Evolutionary conservation across 1,140 invertebrate species (phyloP).

Genomic region (Lordiphosa clarofinis): DNA sequence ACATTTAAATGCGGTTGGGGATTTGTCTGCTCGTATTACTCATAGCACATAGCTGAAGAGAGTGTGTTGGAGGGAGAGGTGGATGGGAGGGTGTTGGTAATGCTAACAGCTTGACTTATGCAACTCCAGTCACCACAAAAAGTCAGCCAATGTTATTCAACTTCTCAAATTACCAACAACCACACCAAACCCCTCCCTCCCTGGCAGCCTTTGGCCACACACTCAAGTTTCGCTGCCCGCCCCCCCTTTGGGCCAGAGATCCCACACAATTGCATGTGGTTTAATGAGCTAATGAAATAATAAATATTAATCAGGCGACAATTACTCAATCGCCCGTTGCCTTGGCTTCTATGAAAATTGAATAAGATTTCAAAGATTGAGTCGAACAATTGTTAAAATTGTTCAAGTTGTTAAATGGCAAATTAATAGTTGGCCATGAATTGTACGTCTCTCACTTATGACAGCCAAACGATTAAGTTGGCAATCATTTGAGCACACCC

Average conservation of each 20-base stretch:
- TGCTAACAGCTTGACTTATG: conserved; percentile 24
- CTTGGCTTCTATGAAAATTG: conserved; percentile 14
- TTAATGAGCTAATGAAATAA: conserved; percentile 55
- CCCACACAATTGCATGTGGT: conserved; percentile 36
- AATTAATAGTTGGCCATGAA: conserved; percentile 37
- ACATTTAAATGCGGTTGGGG: conserved; percentile 48
- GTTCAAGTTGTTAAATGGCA: conserved; percentile 7
- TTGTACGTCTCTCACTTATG: conserved; percentile 1
- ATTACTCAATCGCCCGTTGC: conserved; percentile 27
- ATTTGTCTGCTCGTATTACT: conserved; percentile 33
- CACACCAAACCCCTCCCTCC: neutral
- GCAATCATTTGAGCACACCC: conserved; percentile 2
- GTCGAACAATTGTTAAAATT: conserved; percentile 25
- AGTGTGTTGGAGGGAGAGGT: too few relatives aligned
- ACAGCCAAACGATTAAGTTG: conserved; percentile 8
- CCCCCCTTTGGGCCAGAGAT: neutral
- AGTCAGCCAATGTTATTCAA: conserved; percentile 33
- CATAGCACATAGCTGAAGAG: neutral
- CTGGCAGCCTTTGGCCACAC: conserved; percentile 26
- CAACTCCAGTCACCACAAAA: conserved; percentile 31
- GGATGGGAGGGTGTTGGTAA: neutral
- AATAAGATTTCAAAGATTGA: conserved; percentile 6
- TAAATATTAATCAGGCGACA: conserved; percentile 53
- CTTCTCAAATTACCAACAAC: conserved; percentile 25
- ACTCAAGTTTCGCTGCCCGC: conserved; percentile 25